These are phyloP conservation scores for Theocolax elegans DNA, from an alignment of 1,140 invertebrate species.

Conservation along the genomic window DNA sequence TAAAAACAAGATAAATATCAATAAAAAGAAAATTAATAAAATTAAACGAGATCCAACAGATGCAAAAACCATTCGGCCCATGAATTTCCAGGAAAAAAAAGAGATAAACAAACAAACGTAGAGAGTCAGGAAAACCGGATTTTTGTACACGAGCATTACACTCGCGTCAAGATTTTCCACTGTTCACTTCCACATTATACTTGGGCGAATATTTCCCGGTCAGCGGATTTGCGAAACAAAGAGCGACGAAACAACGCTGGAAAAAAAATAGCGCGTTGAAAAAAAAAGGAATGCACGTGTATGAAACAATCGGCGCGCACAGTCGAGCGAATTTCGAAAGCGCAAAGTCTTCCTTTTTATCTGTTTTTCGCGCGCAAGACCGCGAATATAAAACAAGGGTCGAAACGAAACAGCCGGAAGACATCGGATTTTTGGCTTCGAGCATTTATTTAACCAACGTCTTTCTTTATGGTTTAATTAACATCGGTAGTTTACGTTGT, in stretches of 20 bases:
- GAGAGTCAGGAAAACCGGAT: not conserved
- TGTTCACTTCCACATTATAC: not conserved
- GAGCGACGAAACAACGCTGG: not conserved
- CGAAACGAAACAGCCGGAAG: not conserved
- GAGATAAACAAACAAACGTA: no score
- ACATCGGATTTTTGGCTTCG: no score
- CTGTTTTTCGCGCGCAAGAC: not conserved
- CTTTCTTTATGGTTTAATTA: not conserved
- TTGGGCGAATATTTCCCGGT: not conserved
- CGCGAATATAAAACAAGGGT: not conserved
- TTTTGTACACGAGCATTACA: not conserved
- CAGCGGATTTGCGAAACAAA: not conserved
- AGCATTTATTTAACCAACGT: not conserved
- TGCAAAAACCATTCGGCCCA: no score
- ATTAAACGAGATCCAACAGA: no score
- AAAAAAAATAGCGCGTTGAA: no score
- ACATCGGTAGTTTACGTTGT: no score
- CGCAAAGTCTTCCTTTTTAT: not conserved
- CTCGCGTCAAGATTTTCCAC: conserved; percentile 3
- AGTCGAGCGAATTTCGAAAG: not conserved
- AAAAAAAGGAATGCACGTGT: not conserved
- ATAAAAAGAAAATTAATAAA: no score
- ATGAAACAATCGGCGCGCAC: not conserved
- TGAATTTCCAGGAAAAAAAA: no score
- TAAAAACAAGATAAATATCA: no score